Evolutionary conservation across 2,113 vertebrate genomes (phyloP), one percentile per base, ranked within the genome.

Genomic region (Craseonycteris thonglongyai): DNA sequence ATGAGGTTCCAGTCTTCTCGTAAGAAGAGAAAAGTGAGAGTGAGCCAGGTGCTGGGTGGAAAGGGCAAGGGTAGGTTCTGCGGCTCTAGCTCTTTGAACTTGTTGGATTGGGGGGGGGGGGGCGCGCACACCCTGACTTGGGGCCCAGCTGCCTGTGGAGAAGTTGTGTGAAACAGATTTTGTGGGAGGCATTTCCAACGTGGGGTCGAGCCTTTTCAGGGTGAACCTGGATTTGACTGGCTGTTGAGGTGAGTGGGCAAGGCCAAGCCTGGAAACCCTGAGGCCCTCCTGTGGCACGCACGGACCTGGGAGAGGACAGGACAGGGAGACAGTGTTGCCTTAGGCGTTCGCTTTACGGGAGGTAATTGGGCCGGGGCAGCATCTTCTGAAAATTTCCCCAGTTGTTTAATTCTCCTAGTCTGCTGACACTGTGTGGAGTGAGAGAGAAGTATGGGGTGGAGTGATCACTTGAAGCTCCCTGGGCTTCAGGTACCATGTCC

Each of bases 31-130:
- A 42, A 91, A 56, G 35, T 0, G 40, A 7, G 58, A 63, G 12
- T 12, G 16, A 42, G 66, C 4, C 0, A 0, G 28, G n/a, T 15
- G 15, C 11, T 0, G 9, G 30, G 24, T 3, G 5, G 42, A 15
- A 2, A 30, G 85, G 45, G 56, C 33, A 71, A 35, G 35, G 22
- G 63, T 18, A 40, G 45, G 42, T 30, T 65, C 72, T 24, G 21
- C 16, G 42, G 40, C 33, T 78, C 21, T 2, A 0, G 2, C 65
- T 92, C 45, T 91, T 71, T 30, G 59, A 42, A 45, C 13, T 4
- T 35, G 49, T 59, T 71, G 28, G 6, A 3, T 75, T 65, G 22
- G 18, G 38, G n/a, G 78, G 42, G 19, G 49, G 22, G 28, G 56
- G 38, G 78, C n/a, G 47, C 16, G 40, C 12, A 80, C 30, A 54